Base-by-base conservation (phyloP, 2,113 vertebrate species). In the Alexandromys fortis region DNA sequence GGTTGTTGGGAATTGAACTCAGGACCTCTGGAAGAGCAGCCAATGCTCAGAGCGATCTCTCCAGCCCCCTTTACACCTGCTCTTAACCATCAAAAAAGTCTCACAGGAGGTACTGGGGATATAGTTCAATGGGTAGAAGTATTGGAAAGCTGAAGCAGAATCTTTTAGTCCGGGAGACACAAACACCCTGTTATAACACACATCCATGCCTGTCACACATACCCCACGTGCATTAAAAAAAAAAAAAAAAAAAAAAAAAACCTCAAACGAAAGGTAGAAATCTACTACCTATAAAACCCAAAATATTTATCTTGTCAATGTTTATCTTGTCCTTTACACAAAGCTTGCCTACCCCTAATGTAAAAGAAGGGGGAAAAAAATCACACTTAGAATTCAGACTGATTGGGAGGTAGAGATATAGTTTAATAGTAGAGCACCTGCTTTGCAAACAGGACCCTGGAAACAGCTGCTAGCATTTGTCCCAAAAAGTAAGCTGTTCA, bases 271-370 rank as follows among this genome's bases (percentile, higher is more conserved):
- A 33, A 86, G 17, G 68, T 24, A 86, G 19, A 86, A 70, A n/a
- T 68, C 38, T 68, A 81, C 1, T 3, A 77, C 52, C 55, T 92
- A 72, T 73, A 93, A 91, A 91, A 24, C 73, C 63, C 91, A 70
- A 92, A 86, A 83, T 94, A 94, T 83, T 95, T 90, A 96, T 52
- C 55, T 81, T 70, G 45, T 70, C 77, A 93, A 73, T 89, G 47
- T 82, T 63, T 89, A 90, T 65, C 61, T 94, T 87, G 38, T 42
- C 55, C 75, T 89, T 38, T 73, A 92, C 33, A 91, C n/a, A 93
- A 86, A 83, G 55, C 78, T 1, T 96, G 28, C 77, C 79, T 92
- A 58, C 47, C 55, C 42, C 30, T 49, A 22, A 86, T 86, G 30
- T 35, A 49, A 95, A 30, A 89, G 42, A 2, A 52, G 67, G 61